A percentile compares a stretch with the other conserved stretches of the same genome.
Evolutionary conservation across 2,888 invertebrate genomes (phyloP).

Genomic region (Zootermopsis nevadensis): DNA sequence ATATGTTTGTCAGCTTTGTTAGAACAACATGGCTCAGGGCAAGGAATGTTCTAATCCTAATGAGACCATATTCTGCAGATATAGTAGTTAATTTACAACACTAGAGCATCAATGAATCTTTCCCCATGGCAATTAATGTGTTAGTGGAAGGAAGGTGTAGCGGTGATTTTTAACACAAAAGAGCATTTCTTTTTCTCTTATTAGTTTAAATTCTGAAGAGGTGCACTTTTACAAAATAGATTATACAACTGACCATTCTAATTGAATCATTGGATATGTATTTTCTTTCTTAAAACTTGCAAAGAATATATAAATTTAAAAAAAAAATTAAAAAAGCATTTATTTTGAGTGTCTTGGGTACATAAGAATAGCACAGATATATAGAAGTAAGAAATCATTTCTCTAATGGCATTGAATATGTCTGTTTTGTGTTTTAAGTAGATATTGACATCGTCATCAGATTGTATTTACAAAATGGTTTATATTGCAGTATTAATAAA

Average conservation of each 20-base stretch:
- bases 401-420: neutral
- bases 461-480: neutral
- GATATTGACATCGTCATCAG: neutral
- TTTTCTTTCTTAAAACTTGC: neutral
- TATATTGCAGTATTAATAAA: slow-evolving; percentile 1
- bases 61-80: neutral
- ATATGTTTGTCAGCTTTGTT: slow-evolving; percentile 27
- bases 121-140: slow-evolving; percentile 19
- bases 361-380: neutral
- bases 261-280: no score
- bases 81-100: neutral
- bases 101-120: neutral
- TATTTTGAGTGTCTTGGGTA: neutral
- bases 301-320: neutral
- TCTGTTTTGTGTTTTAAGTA: slow-evolving; percentile 1
- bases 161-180: neutral
- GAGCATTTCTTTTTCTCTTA: neutral
- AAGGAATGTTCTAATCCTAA: slow-evolving; percentile 12
- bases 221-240: neutral
- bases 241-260: no score
- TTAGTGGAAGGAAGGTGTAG: neutral
- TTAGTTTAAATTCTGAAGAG: neutral
- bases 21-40: slow-evolving; percentile 32
- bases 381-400: slow-evolving; percentile 1
- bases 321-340: neutral